Evolutionary conservation across 2,888 invertebrate species (phyloP), one percentile per base, ranked within the genome.

Genomic region (Nomada fabriciana): DNA sequence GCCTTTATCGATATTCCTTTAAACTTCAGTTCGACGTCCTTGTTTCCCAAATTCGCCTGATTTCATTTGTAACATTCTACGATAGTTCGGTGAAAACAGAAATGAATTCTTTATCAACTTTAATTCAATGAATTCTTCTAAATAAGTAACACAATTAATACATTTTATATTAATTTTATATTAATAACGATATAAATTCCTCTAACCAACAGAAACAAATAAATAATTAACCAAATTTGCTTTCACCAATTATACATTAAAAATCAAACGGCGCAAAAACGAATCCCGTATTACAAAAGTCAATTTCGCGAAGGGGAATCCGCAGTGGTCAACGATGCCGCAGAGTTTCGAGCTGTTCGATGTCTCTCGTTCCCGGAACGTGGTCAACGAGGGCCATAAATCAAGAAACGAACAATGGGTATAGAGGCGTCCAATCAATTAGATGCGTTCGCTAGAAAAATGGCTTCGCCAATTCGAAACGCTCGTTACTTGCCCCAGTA

Each of bases 361-460:
- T 73, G 80, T 72, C 73, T 76, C 76, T 47, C 72, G 79, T 72
- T 84, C 70, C 65, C 69, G 55, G 77, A 68, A 72, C 76, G 61
- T 42, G 80, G 81, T 80, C 80, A 81, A 82, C 79, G 84, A 77
- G 77, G 76, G 61, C 79, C 77, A 87, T 88, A 88, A 88, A 88
- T 88, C 88, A 88, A 87, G 76, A 84, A 79, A 82, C 80, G 84
- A 86, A 80, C 87, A 87, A 87, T 85, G 79, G 36, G 82, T 74
- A 83, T 72, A 77, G 77, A 86, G 61, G 79, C 76, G 77, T 71
- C 83, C 86, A 82, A 87, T 88, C 88, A 88, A 88, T 88, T 86
- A 88, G 81, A 86, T 81, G 84, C 78, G 83, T 86, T 82, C 81
- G 80, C 75, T 82, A 88, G 80, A 87, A 84, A 87, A 87, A 87